Conservation (phyloP, 2,888 invertebrate species). For the Boloria euphrosyne region DNA sequence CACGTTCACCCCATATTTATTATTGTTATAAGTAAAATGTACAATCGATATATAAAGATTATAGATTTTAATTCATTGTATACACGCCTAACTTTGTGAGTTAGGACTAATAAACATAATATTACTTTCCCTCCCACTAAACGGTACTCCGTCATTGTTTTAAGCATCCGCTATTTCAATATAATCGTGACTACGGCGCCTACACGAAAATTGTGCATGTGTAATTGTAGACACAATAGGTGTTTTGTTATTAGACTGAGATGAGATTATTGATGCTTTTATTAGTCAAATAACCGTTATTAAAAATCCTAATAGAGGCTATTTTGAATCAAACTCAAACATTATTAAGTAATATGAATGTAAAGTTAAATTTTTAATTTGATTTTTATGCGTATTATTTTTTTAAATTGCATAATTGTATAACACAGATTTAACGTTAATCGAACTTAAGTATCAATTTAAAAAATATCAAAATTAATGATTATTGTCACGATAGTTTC, state of each 20-base stretch:
- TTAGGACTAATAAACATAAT: slow-evolving; percentile 55
- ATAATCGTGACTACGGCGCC: slow-evolving; percentile 66
- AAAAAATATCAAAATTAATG: too few species aligned
- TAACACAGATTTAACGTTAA: too few species aligned
- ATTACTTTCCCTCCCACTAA: slow-evolving; percentile 67
- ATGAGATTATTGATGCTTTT: slow-evolving; percentile 21
- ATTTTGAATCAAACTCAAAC: too few species aligned
- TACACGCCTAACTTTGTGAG: slow-evolving; percentile 23
- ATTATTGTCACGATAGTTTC: too few species aligned
- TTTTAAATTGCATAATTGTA: too few species aligned
- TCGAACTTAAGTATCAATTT: too few species aligned
- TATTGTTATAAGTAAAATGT: background rate
- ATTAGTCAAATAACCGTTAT: background rate
- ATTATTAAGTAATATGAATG: too few species aligned
- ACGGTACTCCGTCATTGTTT: slow-evolving; percentile 68
- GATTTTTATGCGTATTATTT: too few species aligned
- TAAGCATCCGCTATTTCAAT: slow-evolving; percentile 64
- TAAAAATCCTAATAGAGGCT: too few species aligned
- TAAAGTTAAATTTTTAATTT: too few species aligned
- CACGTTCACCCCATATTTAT: too few species aligned
- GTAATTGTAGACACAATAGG: slow-evolving; percentile 39
- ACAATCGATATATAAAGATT: background rate
- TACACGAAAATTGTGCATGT: slow-evolving; percentile 58
- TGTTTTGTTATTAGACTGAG: slow-evolving; percentile 31
- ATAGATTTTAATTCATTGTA: background rate